A percentile compares a stretch with the other conserved stretches of the same genome.
Evolutionary conservation across 1,140 invertebrate species (phyloP).

Genomic region (Papilio helenus): DNA sequence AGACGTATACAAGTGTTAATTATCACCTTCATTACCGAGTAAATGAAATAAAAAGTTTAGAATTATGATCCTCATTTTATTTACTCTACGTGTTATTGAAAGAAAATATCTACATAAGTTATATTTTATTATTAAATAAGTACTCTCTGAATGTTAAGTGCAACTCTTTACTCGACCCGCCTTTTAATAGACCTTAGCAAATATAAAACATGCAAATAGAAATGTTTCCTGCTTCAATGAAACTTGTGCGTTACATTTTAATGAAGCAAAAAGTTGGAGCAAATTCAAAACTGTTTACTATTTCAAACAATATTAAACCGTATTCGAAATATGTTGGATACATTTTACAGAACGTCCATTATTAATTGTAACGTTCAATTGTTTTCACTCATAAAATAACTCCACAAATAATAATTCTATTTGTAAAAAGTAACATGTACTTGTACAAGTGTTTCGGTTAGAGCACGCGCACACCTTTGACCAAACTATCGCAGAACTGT

Average conservation of each 20-base stretch:
- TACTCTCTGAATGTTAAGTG: not conserved
- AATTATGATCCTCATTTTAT: not conserved
- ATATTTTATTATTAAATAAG: not conserved
- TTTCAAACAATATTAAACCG: not conserved
- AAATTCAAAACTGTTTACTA: not conserved
- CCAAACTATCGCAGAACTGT: too few species aligned
- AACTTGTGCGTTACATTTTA: slow-evolving; percentile 14
- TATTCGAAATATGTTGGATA: not conserved
- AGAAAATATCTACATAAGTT: not conserved
- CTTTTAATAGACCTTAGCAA: slow-evolving; percentile 10
- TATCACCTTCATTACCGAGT: not conserved
- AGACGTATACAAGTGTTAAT: not conserved
- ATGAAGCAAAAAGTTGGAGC: not conserved
- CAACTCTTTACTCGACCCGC: slow-evolving; percentile 6
- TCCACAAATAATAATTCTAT: too few species aligned
- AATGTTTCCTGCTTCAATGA: slow-evolving; percentile 11
- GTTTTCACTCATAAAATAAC: too few species aligned
- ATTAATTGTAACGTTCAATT: not conserved
- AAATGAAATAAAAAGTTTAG: not conserved
- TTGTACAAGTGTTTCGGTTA: too few species aligned
- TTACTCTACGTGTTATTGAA: not conserved
- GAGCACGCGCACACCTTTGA: too few species aligned
- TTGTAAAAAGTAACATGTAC: too few species aligned
- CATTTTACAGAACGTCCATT: not conserved
- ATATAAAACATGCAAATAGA: slow-evolving; percentile 13